phyloP scores from a whole-genome alignment of 30 jellyfish, hydroid and myxozoan genomes.

The Hydra vulgaris region DNA sequence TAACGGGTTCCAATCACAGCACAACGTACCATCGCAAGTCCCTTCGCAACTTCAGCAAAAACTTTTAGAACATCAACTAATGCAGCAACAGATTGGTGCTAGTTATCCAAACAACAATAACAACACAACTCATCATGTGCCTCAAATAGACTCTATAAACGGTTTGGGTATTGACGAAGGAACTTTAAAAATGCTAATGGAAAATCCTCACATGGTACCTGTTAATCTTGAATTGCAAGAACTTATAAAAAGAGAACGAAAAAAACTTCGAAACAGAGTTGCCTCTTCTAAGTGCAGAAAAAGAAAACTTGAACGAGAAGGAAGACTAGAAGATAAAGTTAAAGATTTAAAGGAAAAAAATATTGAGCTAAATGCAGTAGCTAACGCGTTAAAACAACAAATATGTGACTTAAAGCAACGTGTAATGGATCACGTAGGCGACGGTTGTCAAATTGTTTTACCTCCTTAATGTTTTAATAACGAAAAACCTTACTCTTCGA shows the following conservation, averaged over 20 bases:
- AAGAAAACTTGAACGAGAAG: constrained; percentile 93
- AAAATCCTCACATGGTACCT: constrained; percentile 89
- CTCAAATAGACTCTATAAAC: constrained; percentile 21
- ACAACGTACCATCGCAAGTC: neutral
- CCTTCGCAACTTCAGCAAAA: constrained; percentile 21
- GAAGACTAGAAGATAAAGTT: constrained; percentile 83
- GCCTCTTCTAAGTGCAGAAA: constrained; percentile 97
- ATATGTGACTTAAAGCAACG: constrained; percentile 94
- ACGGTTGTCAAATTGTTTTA: constrained; percentile 94
- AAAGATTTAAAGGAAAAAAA: constrained; percentile 88
- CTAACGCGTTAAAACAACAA: constrained; percentile 96
- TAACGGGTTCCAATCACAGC: neutral
- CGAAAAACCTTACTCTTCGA: too few relatives aligned
- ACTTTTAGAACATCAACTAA: constrained; percentile 26
- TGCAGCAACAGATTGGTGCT: constrained; percentile 31
- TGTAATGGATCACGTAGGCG: constrained; percentile 98
- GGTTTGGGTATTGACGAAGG: constrained; percentile 58
- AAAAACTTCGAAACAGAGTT: constrained; percentile 80
- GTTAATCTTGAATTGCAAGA: constrained; percentile 91
- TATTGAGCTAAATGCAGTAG: constrained; percentile 90
- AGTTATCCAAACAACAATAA: constrained; percentile 37
- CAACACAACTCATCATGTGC: constrained; percentile 49
- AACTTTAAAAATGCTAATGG: constrained; percentile 56
- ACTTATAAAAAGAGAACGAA: constrained; percentile 89
- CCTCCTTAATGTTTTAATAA: constrained; percentile 19